Base-by-base conservation (phyloP, 2,113 vertebrate species). In the Lynx canadensis region DNA sequence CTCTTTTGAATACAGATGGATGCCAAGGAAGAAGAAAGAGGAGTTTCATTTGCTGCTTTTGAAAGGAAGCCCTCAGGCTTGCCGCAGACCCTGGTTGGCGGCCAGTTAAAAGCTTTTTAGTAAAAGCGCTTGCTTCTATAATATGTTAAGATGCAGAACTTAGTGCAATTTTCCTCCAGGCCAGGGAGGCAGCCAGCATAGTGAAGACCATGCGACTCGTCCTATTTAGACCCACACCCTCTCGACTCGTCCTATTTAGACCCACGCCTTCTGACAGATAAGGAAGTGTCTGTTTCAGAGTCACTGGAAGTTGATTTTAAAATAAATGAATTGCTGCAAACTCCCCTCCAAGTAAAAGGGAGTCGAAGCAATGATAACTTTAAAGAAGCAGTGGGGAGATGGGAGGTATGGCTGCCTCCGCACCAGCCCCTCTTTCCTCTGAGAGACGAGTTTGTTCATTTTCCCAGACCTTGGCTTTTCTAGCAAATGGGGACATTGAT, bases 81-180 rank as follows among this genome's bases (percentile, higher is more conserved):
- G 27, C 66, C 18, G 41, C 25, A 57, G 36, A n/a, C 13, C 52
- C 60, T 38, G 12, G 10, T 23, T 16, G 10, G 13, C 29, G n/a
- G 15, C 29, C n/a, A 19, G 10, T 63, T 41, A 78, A 52, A 85
- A 29, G 15, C 36, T 7, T 5, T 66, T 18, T 65, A 21, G 60
- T 41, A 15, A 45, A 68, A n/a, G 1, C 31, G 0, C 10, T 3
- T 23, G 36, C 36, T n/a, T 73, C 79, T 12, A 10, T 65, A 16
- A 52, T 48, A 33, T 0, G 48, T 69, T 33, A 16, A 16, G 16
- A 23, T 73, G 33, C 14, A 48, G 84, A 63, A 55, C 16, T 31
- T 52, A 15, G 8, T 33, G 4, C 41, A 13, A 1, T 3, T 71
- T 14, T 66, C 16, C 31, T 13, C 1, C 0, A 25, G 29, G 10